Evolutionary conservation across 2,113 vertebrate species (phyloP).

Genomic region (Diglossa brunneiventris): DNA sequence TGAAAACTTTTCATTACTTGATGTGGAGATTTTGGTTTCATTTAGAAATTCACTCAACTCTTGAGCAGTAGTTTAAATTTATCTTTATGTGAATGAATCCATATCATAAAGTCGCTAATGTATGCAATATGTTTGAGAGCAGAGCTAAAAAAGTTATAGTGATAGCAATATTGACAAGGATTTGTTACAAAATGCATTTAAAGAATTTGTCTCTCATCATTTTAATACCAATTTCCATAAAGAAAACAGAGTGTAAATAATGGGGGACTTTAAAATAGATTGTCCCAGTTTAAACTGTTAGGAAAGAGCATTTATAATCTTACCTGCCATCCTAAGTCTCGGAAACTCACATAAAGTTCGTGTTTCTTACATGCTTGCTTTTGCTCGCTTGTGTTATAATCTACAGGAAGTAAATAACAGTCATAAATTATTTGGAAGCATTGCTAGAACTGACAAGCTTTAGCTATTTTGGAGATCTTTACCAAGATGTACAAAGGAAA

Average conservation of each 20-base stretch:
- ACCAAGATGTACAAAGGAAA: background rate
- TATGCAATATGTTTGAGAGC: background rate
- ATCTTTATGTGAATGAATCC: background rate
- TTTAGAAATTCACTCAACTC: background rate
- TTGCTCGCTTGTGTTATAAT: constrained; percentile 95
- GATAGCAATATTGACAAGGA: background rate
- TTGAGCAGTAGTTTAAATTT: background rate
- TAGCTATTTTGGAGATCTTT: background rate
- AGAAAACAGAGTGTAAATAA: background rate
- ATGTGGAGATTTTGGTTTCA: background rate
- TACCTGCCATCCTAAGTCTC: constrained; percentile 99
- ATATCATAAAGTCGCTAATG: background rate
- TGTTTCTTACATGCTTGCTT: constrained; percentile 99
- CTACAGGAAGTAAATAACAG: constrained; percentile 69
- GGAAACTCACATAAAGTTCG: constrained; percentile 97
- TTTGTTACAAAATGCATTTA: background rate
- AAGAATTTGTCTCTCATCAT: background rate
- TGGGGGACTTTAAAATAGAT: background rate
- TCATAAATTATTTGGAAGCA: background rate
- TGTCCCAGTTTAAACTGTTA: background rate
- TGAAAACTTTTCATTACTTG: background rate
- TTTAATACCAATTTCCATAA: background rate
- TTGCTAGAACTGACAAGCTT: background rate
- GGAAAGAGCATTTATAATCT: background rate
- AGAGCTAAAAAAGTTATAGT: background rate